Evolutionary conservation across 1,140 invertebrate species (phyloP).

Genomic region (Octopus bimaculoides): DNA sequence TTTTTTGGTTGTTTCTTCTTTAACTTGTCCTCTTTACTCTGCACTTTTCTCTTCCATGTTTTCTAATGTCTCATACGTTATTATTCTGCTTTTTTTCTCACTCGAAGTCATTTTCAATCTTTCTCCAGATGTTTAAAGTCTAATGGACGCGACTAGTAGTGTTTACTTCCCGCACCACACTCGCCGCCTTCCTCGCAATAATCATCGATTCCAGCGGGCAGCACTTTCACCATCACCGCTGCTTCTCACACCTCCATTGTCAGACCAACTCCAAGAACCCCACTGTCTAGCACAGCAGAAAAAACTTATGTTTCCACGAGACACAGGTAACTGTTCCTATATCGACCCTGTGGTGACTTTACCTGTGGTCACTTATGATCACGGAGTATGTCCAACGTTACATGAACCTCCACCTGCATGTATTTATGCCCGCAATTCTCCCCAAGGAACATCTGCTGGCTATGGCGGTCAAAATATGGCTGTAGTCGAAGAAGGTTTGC

Average conservation of each 20-base stretch:
- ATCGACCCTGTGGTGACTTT: neutral
- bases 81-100: neutral
- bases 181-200: neutral
- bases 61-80: neutral
- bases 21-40: too few relatives aligned
- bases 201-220: neutral
- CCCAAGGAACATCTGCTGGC: constrained; percentile 19
- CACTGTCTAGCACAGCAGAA: neutral
- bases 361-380: neutral
- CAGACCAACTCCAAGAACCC: neutral
- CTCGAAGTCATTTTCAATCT: neutral
- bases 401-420: constrained; percentile 23
- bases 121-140: constrained; percentile 10
- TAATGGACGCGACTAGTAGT: constrained; percentile 6
- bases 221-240: neutral
- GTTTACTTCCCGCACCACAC: constrained; percentile 6
- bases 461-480: constrained; percentile 50
- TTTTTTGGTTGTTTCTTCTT: too few relatives aligned
- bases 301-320: neutral
- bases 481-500: constrained; percentile 42
- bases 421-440: constrained; percentile 27
- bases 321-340: neutral
- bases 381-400: neutral
- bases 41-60: too few relatives aligned
- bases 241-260: neutral